Evolutionary conservation across 2,113 vertebrate genomes (phyloP).

Genomic region (mouse (Mus musculus)): DNA sequence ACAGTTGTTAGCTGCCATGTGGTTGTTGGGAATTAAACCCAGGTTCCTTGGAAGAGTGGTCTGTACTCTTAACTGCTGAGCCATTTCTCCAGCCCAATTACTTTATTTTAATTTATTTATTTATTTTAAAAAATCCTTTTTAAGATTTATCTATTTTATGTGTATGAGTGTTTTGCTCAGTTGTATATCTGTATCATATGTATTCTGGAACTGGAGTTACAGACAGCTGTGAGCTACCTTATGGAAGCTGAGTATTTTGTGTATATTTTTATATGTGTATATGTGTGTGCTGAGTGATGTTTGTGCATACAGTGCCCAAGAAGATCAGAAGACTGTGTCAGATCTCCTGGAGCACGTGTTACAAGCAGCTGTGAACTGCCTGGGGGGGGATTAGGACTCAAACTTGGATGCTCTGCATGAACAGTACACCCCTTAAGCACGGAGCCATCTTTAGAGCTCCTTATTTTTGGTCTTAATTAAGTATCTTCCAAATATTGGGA

Average conservation of each 20-base stretch:
- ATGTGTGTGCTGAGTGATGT: not conserved
- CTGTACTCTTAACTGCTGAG: not conserved
- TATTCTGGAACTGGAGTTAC: not conserved
- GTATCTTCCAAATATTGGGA: not conserved
- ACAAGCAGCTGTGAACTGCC: not conserved
- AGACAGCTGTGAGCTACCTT: not conserved
- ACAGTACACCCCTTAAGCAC: not conserved
- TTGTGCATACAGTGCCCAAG: not conserved
- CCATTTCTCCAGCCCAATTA: not conserved
- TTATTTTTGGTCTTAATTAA: not conserved
- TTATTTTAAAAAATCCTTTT: not conserved
- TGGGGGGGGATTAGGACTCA: not conserved
- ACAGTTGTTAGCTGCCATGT: not conserved
- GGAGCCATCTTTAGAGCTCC: not conserved
- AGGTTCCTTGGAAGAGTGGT: not conserved
- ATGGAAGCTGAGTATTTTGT: not conserved
- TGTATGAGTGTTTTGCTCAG: not conserved
- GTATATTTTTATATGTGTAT: not conserved
- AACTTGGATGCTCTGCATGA: not conserved
- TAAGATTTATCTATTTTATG: not conserved
- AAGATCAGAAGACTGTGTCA: not conserved
- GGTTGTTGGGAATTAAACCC: not conserved
- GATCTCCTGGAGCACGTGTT: not conserved
- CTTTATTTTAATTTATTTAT: not conserved
- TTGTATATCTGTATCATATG: not conserved